phyloP scores from a whole-genome alignment of 1,140 invertebrate genomes.

The Macrobrachium nipponense region DNA sequence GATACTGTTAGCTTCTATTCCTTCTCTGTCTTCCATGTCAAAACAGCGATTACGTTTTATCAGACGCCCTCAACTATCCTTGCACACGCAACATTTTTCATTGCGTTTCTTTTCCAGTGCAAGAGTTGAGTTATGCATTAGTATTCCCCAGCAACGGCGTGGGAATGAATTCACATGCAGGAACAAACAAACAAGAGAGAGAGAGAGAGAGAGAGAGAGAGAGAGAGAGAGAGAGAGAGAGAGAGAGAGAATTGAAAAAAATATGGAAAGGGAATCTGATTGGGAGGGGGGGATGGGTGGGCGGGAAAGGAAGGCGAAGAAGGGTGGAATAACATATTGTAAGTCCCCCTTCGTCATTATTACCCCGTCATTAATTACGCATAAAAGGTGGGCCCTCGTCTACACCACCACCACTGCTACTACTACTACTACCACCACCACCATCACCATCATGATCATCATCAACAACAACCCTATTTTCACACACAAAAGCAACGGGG shows the following conservation, averaged over 20 bases:
- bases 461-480: slow-evolving; percentile 6
- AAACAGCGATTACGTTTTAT: too few species aligned
- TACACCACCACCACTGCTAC: too few species aligned
- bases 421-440: too few species aligned
- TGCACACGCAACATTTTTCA: too few species aligned
- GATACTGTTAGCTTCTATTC: too few species aligned
- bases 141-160: background rate
- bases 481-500: slow-evolving; percentile 44
- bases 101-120: too few species aligned
- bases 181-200: background rate
- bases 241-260: background rate
- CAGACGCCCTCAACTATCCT: too few species aligned
- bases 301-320: background rate
- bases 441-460: too few species aligned
- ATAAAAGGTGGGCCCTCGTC: too few species aligned
- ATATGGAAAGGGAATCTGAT: background rate
- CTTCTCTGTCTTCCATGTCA: too few species aligned
- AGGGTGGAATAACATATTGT: background rate
- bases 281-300: background rate
- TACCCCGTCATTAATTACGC: too few species aligned
- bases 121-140: background rate
- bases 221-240: background rate
- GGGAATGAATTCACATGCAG: background rate
- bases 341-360: too few species aligned
- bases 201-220: slow-evolving; percentile 4